Conservation (phyloP, 2,113 vertebrate genomes). For the Bucco capensis region DNA sequence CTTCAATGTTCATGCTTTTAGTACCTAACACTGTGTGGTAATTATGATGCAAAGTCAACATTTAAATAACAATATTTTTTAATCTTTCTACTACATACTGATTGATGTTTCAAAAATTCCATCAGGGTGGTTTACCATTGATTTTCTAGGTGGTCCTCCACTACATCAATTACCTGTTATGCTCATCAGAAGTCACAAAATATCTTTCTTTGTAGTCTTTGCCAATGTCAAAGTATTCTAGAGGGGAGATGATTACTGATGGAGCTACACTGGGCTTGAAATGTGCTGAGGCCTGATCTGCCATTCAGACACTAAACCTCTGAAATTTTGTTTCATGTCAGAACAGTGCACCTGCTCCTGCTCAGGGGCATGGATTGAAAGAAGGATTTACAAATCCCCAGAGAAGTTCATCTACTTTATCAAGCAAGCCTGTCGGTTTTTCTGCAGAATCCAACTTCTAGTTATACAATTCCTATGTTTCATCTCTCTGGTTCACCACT, state of each 20-base stretch:
- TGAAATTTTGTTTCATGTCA: conserved; percentile 54
- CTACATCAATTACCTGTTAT: neutral
- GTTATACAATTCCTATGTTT: conserved; percentile 21
- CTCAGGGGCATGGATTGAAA: neutral
- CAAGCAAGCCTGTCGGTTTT: conserved; percentile 28
- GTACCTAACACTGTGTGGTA: neutral
- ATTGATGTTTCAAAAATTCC: neutral
- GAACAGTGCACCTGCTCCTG: conserved; percentile 10
- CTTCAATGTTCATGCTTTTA: neutral
- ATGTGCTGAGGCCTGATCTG: neutral
- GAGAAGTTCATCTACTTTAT: conserved; percentile 22
- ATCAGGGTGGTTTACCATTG: neutral
- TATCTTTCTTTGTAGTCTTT: neutral
- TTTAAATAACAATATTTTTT: neutral
- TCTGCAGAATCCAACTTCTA: neutral
- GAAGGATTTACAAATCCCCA: conserved; percentile 27
- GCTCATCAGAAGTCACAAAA: neutral
- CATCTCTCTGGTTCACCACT: neutral
- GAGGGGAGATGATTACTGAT: neutral
- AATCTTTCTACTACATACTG: neutral
- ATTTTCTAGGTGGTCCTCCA: neutral
- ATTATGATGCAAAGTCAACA: neutral
- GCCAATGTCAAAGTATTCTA: conserved; percentile 21
- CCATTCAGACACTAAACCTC: conserved; percentile 25
- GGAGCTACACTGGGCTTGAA: conserved; percentile 6